Evolutionary conservation across 2,797 vertebrate genomes (phyloP), one percentile per base, ranked within the genome.

Genomic region (Podargus strigoides): DNA sequence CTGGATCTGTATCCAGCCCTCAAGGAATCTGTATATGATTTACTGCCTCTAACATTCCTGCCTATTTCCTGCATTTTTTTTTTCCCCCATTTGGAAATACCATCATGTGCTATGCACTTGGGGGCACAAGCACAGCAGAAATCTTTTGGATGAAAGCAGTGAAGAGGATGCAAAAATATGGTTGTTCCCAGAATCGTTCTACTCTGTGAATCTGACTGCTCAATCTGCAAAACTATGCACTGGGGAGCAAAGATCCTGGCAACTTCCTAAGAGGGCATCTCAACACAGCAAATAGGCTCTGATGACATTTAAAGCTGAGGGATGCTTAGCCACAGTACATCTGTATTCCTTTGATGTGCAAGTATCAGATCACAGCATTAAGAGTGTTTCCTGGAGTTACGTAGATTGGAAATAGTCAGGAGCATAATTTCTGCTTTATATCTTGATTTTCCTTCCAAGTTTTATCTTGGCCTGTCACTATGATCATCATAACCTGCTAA

Each of bases 121-220:
- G 41, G 89, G 93, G 92, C 77, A 94, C 73, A 93, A 70, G 69
- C 83, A 50, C 73, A 84, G 70, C 46, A 90, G 83, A 85, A 87
- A 78, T 60, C 56, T 85, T 59, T 39, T 50, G 75, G 53, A 59
- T 50, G 30, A 52, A 87, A 64, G 72, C 75, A 64, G 7, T 41
- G 58, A 78, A 56, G 58, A 86, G 34, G 37, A 50, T 64, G 23
- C 62, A 59, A 79, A 85, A 84, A 37, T 3, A 34, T 50, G 85
- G n/a, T 50, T 70, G 50, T 58, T 87, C n/a, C 42, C 72, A 68
- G 70, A 58, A 66, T 59, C 24, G 41, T 9, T 75, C 37, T 55
- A 0, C 44, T 77, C 44, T 20, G 20, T 73, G 79, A 67, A 14
- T 30, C 20, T 46, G 73, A 14, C 17, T 34, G 15, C 27, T 75